phyloP scores from a whole-genome alignment of 2,113 vertebrate species.

The Odobenus rosmarus region DNA sequence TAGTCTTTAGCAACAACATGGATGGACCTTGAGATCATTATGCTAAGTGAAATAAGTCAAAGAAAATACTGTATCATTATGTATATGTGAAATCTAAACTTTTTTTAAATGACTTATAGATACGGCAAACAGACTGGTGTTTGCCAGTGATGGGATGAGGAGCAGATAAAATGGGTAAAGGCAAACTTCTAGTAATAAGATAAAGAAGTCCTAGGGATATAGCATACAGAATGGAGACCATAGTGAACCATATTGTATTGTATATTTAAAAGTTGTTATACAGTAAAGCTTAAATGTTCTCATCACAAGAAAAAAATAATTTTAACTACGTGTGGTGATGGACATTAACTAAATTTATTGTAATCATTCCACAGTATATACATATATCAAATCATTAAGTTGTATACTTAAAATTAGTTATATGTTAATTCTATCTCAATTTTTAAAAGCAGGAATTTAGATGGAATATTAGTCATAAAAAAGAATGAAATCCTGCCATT shows the following conservation, averaged over 20 bases:
- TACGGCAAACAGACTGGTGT: background rate
- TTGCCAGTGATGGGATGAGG: background rate
- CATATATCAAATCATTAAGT: background rate
- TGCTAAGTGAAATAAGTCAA: constrained; percentile 4
- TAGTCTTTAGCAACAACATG: background rate
- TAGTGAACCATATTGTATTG: background rate
- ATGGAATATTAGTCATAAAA: background rate
- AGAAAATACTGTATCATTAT: background rate
- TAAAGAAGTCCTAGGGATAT: background rate
- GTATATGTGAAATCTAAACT: background rate
- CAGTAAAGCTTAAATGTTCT: background rate
- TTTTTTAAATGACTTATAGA: background rate
- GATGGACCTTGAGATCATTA: background rate
- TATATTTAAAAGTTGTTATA: constrained; percentile 9
- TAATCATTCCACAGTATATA: background rate
- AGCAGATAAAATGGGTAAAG: background rate
- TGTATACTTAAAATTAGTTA: background rate
- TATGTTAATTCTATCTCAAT: background rate
- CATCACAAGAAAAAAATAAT: background rate
- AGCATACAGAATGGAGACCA: background rate
- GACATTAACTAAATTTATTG: background rate
- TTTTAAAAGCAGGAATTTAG: background rate
- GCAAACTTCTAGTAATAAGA: background rate
- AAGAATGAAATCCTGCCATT: background rate
- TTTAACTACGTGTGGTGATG: background rate